These are phyloP conservation scores for Hydriomena furcata DNA, from an alignment of 2,888 invertebrate genomes.

Conservation along the genomic window DNA sequence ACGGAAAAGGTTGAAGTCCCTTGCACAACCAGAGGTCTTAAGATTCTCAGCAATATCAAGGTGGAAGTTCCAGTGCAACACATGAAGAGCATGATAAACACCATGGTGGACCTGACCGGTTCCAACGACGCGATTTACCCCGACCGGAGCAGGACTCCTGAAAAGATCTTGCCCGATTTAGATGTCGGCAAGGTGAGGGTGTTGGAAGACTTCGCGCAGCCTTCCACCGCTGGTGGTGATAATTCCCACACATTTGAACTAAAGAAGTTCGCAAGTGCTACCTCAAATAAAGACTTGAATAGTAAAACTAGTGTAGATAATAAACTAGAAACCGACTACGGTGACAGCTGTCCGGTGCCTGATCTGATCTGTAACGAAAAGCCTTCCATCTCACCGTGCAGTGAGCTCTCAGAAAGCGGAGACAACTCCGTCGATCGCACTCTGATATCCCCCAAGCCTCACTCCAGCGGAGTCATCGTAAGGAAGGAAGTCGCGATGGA, in stretches of 20 bases:
- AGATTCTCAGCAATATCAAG: slow-evolving; percentile 79
- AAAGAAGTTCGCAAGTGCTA: slow-evolving; percentile 71
- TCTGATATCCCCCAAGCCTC: slow-evolving; percentile 55
- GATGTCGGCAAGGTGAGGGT: slow-evolving; percentile 64
- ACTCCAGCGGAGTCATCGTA: slow-evolving; percentile 29
- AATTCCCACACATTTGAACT: slow-evolving; percentile 71
- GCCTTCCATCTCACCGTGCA: slow-evolving; percentile 77
- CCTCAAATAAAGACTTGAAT: slow-evolving; percentile 56
- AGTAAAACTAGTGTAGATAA: slow-evolving; percentile 56
- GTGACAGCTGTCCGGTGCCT: slow-evolving; percentile 75
- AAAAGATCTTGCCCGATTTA: slow-evolving; percentile 71
- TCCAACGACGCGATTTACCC: slow-evolving; percentile 62
- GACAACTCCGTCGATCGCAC: slow-evolving; percentile 68
- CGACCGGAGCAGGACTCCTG: slow-evolving; percentile 53
- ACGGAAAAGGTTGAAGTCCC: slow-evolving; percentile 43
- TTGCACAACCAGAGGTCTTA: slow-evolving; percentile 67
- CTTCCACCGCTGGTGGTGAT: slow-evolving; percentile 54
- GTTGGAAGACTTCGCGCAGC: slow-evolving; percentile 52
- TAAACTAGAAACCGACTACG: slow-evolving; percentile 69
- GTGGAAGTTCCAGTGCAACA: slow-evolving; percentile 80
- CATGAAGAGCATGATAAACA: slow-evolving; percentile 73
- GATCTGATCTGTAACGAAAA: slow-evolving; percentile 81
- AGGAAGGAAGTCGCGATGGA: slow-evolving; percentile 36
- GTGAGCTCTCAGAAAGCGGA: slow-evolving; percentile 74
- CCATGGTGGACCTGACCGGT: slow-evolving; percentile 73